Percentiles rank a stretch among this genome's conserved stretches.
Conservation (phyloP, 2,888 invertebrate species). For the Drosophila ustulata region DNA sequence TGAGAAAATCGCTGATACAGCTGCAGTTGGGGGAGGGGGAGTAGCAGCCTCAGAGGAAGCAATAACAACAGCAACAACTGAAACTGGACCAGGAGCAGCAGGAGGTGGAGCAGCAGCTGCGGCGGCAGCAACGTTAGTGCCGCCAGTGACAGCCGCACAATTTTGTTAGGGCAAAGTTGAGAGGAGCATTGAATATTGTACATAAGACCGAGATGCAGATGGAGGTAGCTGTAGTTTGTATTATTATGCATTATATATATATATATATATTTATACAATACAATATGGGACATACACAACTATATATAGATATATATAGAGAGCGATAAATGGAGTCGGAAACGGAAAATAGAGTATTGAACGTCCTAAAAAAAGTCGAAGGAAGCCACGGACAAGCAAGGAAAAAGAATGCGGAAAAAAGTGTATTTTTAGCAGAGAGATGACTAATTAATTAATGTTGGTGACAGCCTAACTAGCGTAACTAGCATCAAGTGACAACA, state of each 20-base stretch:
- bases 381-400: conserved; percentile 29
- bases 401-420: not conserved
- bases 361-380: not conserved
- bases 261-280: conserved; percentile 45
- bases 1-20: conserved; percentile 67
- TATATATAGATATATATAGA: conserved; percentile 26
- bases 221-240: conserved; percentile 54
- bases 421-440: conserved; percentile 5
- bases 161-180: conserved; percentile 57
- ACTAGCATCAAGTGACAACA: conserved; percentile 11
- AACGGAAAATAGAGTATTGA: not conserved
- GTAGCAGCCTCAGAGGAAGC: conserved; percentile 10
- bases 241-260: conserved; percentile 49
- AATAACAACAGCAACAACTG: conserved; percentile 12
- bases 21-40: conserved; percentile 10
- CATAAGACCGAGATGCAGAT: conserved; percentile 24
- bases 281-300: not conserved
- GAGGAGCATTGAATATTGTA: conserved; percentile 51
- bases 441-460: not conserved
- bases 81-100: conserved; percentile 22
- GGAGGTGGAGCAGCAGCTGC: conserved; percentile 46
- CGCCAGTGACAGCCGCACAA: conserved; percentile 60
- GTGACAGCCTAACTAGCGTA: conserved; percentile 22
- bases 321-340: conserved; percentile 21
- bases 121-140: conserved; percentile 35